Base-by-base conservation (phyloP, 2,888 invertebrate genomes). In the Tolmerus cingulatus region DNA sequence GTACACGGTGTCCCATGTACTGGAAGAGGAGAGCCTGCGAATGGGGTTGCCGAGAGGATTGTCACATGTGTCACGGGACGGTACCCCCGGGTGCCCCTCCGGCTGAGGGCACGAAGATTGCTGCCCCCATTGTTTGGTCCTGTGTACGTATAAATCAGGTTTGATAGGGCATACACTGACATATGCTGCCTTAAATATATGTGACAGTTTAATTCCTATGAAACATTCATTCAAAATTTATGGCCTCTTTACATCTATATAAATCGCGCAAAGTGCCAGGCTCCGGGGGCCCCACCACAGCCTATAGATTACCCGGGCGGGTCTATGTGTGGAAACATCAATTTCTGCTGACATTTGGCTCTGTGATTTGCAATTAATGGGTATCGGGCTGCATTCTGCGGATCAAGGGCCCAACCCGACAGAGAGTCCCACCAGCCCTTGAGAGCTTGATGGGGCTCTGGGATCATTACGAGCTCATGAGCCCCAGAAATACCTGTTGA, bases 161-260 rank as follows among this genome's bases (percentile, higher is more conserved):
- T 90, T 90, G 90, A 90, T 90, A 90, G 89, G 89, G 89, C 89
- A 90, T 89, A 89, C 89, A 89, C 89, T 90, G 90, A 90, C 90
- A 90, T 89, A 89, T 90, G 89, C 89, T 88, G 89, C 89, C 89
- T 90, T 89, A 89, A 89, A 90, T 90, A 90, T 90, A 90, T 90
- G 90, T 89, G 90, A 90, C 90, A 90, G 90, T 90, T 90, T 90
- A 89, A 90, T 90, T 89, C 90, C 86, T 86, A 76, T 86, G 86
- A 86, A 86, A 76, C 76, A 76, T 86, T 86, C 86, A 86, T 86
- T 86, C 86, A 43, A 86, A 86, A 74, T 74, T 86, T 74, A 74
- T 74, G 57, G 84, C 37, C 84, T 27, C 74, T 84, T 84, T 84
- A 84, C 66, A 84, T 84, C 84, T 84, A 84, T 66, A 84, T 66